These are phyloP conservation scores for Cyrtorhinus lividipennis DNA, from an alignment of 1,140 invertebrate species.

Conservation along the genomic window DNA sequence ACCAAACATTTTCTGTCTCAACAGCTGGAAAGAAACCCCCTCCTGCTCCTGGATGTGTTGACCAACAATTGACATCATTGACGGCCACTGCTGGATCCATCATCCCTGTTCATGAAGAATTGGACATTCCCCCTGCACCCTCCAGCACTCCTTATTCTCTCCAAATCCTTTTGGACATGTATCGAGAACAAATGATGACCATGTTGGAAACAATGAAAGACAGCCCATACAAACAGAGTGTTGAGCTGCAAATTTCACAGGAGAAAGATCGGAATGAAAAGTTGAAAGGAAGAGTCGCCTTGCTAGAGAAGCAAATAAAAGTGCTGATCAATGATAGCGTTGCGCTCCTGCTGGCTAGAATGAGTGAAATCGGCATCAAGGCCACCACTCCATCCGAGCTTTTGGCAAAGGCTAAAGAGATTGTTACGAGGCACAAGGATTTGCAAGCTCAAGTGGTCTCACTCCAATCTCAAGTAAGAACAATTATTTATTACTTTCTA, in stretches of 20 bases:
- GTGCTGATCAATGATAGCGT: constrained; percentile 82
- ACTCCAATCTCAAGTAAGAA: constrained; percentile 66
- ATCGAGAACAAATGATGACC: constrained; percentile 62
- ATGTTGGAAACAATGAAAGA: constrained; percentile 69
- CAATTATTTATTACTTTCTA: neutral
- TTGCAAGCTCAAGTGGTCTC: constrained; percentile 70
- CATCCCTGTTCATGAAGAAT: constrained; percentile 51
- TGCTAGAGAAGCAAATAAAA: constrained; percentile 82
- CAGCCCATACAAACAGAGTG: constrained; percentile 51
- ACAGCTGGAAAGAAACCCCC: constrained; percentile 49
- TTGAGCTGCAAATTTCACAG: constrained; percentile 61
- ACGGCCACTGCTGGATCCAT: constrained; percentile 37
- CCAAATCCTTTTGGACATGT: constrained; percentile 70
- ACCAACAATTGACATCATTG: constrained; percentile 68
- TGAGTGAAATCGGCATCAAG: constrained; percentile 80
- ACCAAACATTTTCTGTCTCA: neutral
- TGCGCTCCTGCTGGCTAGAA: constrained; percentile 70
- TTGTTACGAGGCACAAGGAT: constrained; percentile 79
- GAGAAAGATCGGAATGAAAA: constrained; percentile 73
- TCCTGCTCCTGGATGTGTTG: constrained; percentile 74
- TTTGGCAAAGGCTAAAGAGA: constrained; percentile 79
- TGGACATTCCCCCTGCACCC: constrained; percentile 61
- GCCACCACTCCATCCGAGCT: constrained; percentile 68
- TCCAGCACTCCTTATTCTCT: constrained; percentile 67
- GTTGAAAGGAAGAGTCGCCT: constrained; percentile 58